These are phyloP conservation scores for Gastrophryne carolinensis DNA, from an alignment of 2,797 vertebrate species.

Conservation along the genomic window DNA sequence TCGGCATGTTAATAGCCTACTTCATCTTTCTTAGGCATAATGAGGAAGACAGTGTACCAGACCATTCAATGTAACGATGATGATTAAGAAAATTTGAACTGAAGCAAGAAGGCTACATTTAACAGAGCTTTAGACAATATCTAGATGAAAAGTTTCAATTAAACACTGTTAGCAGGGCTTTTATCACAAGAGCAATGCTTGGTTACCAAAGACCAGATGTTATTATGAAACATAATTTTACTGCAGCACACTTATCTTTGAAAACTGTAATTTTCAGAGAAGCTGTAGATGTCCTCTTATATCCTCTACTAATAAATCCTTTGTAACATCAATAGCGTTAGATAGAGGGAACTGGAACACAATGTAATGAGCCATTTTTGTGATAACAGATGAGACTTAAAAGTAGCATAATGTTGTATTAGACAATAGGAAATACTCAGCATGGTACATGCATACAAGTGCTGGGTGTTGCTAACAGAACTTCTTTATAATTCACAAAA, in stretches of 20 bases:
- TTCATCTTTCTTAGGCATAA: conserved; percentile 77
- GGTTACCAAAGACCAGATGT: conserved; percentile 58
- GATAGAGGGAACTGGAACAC: conserved; percentile 27
- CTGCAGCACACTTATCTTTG: conserved; percentile 53
- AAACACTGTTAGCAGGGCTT: conserved; percentile 63
- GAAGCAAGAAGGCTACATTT: conserved; percentile 66
- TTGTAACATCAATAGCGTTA: conserved; percentile 38
- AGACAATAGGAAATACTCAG: background rate
- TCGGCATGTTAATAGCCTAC: conserved; percentile 77
- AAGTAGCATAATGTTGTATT: conserved; percentile 23
- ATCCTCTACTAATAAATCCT: conserved; percentile 23
- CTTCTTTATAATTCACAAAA: no score
- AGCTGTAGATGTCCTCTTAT: conserved; percentile 36
- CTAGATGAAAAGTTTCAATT: conserved; percentile 75
- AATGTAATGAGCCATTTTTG: conserved; percentile 43
- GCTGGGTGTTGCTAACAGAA: no score
- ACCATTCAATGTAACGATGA: conserved; percentile 68
- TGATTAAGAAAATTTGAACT: conserved; percentile 72
- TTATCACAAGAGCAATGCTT: conserved; percentile 59
- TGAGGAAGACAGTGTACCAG: conserved; percentile 70
- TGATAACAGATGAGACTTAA: conserved; percentile 43
- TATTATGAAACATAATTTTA: conserved; percentile 54
- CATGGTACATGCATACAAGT: background rate
- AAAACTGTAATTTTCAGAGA: conserved; percentile 52
- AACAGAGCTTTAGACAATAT: conserved; percentile 65